Evolutionary conservation across 1,140 invertebrate species (phyloP).

Genomic region (Zaprionus inermis): DNA sequence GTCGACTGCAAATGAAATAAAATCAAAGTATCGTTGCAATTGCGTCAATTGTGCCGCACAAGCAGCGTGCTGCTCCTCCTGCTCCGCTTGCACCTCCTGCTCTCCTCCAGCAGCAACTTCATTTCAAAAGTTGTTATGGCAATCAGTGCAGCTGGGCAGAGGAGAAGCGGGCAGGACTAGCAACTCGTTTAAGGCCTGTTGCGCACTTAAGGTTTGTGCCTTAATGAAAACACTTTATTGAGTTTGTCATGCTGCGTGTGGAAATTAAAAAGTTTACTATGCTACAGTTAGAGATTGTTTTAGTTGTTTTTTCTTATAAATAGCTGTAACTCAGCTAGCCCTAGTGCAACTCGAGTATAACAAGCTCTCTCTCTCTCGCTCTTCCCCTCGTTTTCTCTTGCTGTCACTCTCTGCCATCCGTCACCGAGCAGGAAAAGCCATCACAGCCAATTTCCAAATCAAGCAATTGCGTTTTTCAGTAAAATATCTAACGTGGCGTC

Average conservation of each 20-base stretch:
- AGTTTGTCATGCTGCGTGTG: background rate
- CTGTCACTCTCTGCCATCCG: constrained; percentile 32
- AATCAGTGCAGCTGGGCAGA: constrained; percentile 69
- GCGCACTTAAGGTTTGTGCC: background rate
- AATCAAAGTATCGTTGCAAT: constrained; percentile 80
- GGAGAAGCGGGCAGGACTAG: no score
- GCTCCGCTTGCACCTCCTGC: background rate
- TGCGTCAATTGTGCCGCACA: constrained; percentile 68
- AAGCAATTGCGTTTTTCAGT: constrained; percentile 71
- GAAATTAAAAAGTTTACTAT: background rate
- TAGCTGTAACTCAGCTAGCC: constrained; percentile 1
- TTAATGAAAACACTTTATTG: constrained; percentile 14
- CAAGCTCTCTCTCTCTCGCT: background rate
- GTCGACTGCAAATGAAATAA: constrained; percentile 75
- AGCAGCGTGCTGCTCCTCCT: background rate
- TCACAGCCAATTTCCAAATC: constrained; percentile 76
- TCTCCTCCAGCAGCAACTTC: constrained; percentile 67
- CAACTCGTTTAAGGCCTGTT: constrained; percentile 16
- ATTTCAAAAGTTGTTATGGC: constrained; percentile 79
- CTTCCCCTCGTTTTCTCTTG: background rate
- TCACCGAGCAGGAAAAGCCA: constrained; percentile 65
- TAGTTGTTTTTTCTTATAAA: background rate
- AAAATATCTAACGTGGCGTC: constrained; percentile 73
- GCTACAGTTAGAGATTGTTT: background rate
- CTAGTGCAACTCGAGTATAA: background rate